Evolutionary conservation across 2,888 invertebrate genomes (phyloP), one percentile per base, ranked within the genome.

Genomic region (Terebella lapidaria): DNA sequence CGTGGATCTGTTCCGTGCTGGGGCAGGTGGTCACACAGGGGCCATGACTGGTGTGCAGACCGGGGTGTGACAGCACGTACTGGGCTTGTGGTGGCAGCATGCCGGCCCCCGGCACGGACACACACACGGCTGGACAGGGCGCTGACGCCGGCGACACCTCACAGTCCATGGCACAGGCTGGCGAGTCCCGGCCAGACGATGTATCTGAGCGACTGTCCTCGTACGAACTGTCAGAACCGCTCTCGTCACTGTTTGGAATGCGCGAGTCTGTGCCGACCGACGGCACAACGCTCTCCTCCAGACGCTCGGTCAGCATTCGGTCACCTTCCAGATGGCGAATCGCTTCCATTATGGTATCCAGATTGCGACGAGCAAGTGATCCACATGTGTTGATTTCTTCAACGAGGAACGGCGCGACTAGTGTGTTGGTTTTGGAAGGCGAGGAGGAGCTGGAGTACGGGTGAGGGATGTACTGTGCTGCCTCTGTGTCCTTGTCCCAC

Each of bases 261-360:
- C 27, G 28, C 15, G 15, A 4, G 28, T 28, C 25, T 10, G 10
- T 10, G 18, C 15, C 10, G 5, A 5, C 22, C 28, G 26, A 15
- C 28, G 26, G 26, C 4, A 28, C 53, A 22, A 10, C 22, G 26
- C 5, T 15, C 27, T 25, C 26, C 15, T 5, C 4, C 10, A 15
- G 10, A 22, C 27, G 29, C 15, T 27, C 29, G 27, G 4, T 10
- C 27, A 27, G 27, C 28, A 28, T 10, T 4, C 15, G 5, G 26
- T 53, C 53, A 28, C 96, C 96, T 80, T 99, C 97, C 69, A 99
- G 84, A 79, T 97, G 96, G 45, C 95, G 88, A 75, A 99, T 97
- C 59, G 99, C 99, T 81, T 97, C 96, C 45, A 97, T 94, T 70
- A 99, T 96, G 18, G 96, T 96, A 82, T 97, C 95, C 72, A 99